A percentile compares a stretch with the other conserved stretches of the same genome.
These are phyloP conservation scores for Eciton burchellii DNA, from an alignment of 1,140 invertebrate genomes.

Conservation along the genomic window DNA sequence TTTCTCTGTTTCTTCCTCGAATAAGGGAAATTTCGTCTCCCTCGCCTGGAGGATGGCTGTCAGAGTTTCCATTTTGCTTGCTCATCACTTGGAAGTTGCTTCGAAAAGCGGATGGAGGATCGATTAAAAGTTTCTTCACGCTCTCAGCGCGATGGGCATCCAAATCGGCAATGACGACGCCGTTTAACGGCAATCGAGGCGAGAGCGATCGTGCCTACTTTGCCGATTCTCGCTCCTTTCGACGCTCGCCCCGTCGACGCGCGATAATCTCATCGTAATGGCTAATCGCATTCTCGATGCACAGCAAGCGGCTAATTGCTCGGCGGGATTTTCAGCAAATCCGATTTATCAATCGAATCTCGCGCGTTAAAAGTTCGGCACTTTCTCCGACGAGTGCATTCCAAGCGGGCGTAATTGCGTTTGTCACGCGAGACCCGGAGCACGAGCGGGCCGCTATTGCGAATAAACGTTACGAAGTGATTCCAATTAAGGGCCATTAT, in stretches of 20 bases:
- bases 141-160: not conserved
- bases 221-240: not conserved
- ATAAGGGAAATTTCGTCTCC: no score
- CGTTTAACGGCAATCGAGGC: no score
- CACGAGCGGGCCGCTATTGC: conserved; percentile 15
- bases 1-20: not conserved
- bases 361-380: conserved; percentile 18
- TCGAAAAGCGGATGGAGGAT: no score
- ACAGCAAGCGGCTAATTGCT: not conserved
- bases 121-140: no score
- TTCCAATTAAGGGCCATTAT: conserved; percentile 63
- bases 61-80: no score
- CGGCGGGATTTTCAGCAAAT: conserved; percentile 7
- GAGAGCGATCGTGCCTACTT: not conserved
- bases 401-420: conserved; percentile 37
- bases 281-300: not conserved
- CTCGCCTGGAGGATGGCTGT: no score
- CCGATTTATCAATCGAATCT: conserved; percentile 11
- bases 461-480: conserved; percentile 60
- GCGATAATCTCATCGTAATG: not conserved
- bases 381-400: not conserved
- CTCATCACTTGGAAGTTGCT: no score
- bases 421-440: conserved; percentile 30
- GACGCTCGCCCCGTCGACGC: no score
- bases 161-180: not conserved